Percentiles rank a stretch among this genome's conserved stretches.
Evolutionary conservation across 2,797 vertebrate species (phyloP).

Genomic region (Gymnocypris eckloni): DNA sequence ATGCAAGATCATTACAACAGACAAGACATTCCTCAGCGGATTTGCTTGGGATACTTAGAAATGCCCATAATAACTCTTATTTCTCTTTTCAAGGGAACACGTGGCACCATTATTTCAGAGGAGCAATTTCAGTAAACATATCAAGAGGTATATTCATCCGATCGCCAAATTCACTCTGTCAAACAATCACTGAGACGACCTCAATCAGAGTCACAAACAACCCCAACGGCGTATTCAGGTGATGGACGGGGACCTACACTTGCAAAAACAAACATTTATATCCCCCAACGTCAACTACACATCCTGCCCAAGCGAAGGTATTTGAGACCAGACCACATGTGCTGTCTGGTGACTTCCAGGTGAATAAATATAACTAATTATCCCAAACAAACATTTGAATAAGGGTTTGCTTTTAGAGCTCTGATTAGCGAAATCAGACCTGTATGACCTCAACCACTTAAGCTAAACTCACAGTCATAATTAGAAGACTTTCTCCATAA

Average conservation of each 20-base stretch:
- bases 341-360: slow-evolving; percentile 68
- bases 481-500: slow-evolving; percentile 68
- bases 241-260: slow-evolving; percentile 50
- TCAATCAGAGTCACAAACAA: slow-evolving; percentile 52
- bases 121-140: slow-evolving; percentile 49
- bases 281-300: slow-evolving; percentile 66
- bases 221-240: slow-evolving; percentile 32
- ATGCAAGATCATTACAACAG: slow-evolving; percentile 6
- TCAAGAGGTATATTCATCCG: slow-evolving; percentile 50
- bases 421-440: slow-evolving; percentile 68
- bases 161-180: slow-evolving; percentile 42
- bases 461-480: slow-evolving; percentile 61
- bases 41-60: slow-evolving; percentile 7
- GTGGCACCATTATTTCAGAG: background rate
- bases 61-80: slow-evolving; percentile 1
- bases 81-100: background rate
- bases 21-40: background rate
- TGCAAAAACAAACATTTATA: slow-evolving; percentile 69
- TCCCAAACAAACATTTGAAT: slow-evolving; percentile 75
- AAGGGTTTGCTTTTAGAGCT: slow-evolving; percentile 56
- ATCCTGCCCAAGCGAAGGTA: slow-evolving; percentile 60
- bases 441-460: slow-evolving; percentile 48
- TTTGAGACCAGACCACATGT: slow-evolving; percentile 58
- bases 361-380: slow-evolving; percentile 78
- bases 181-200: slow-evolving; percentile 48